Evolutionary conservation across 30 jellyfish, hydroid and myxozoan species (phyloP), one percentile per base, ranked within the genome.

Genomic region (Rhopilema esculentum): DNA sequence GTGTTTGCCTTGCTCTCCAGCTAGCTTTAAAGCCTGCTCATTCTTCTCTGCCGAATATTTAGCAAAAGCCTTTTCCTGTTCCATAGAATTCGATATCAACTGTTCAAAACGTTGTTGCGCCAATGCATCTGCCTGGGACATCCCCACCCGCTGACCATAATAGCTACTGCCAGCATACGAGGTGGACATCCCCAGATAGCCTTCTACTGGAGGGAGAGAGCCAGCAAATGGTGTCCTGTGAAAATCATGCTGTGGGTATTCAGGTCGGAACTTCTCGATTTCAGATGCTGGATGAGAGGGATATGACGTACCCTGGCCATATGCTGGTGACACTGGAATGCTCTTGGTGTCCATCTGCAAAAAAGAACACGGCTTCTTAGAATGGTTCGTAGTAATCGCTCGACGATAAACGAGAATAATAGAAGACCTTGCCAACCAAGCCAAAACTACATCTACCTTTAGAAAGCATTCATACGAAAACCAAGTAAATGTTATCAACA

Each of bases 251-350:
- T 82, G 91, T 19, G 76, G 69, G 70, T 62, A 85, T 30, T 85
- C 94, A 0, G 94, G 64, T 7, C 94, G 94, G 69, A 73, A 63
- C 74, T 85, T 85, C 28, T 85, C 94, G 20, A 85, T 73, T 24
- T 85, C 94, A 20, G 94, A 74, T 79, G 89, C 52, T 1, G 86
- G 86, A 72, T 84, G 87, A 20, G 69, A 27, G 53, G 85, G 69
- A 79, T 29, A 85, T 19, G 88, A 69, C 1, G 94, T 72, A 21
- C 84, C 71, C 28, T 74, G 94, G 48, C 88, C 88, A 27, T 72
- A 85, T 8, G 93, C 93, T 20, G 83, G 93, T 16, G 93, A 84
- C 65, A 75, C 86, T 0, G 94, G 88, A 24, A 85, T 85, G 87
- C 94, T 72, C 53, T 85, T 85, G 49, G 94, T 49, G 18, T 85